Evolutionary conservation across 2,888 invertebrate species (phyloP).

Genomic region (Deladenus siricidicola): DNA sequence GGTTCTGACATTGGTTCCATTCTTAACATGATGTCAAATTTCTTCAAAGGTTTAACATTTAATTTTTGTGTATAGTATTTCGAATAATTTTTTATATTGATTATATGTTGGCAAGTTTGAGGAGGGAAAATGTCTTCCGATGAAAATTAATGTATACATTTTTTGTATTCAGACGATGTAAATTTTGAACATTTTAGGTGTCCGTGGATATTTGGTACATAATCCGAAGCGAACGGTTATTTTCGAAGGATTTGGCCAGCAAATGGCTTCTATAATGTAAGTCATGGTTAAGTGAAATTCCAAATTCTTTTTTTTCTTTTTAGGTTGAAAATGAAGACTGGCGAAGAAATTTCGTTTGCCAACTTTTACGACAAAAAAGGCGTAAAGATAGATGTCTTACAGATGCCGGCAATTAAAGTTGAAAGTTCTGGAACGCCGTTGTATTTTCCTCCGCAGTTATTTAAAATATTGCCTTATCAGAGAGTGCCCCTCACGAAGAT

Average conservation of each 20-base stretch:
- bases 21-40: no score
- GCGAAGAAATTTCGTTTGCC: neutral
- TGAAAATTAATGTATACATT: no score
- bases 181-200: conserved; percentile 12
- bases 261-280: conserved; percentile 6
- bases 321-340: conserved; percentile 5
- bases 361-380: conserved; percentile 9
- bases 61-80: no score
- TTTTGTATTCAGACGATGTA: neutral
- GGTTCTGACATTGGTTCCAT: no score
- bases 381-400: conserved; percentile 1
- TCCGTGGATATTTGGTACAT: conserved; percentile 21
- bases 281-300: neutral
- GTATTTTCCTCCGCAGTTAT: neutral
- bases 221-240: conserved; percentile 14
- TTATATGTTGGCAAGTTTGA: neutral
- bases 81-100: neutral
- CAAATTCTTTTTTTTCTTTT: neutral
- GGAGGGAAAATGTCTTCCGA: no score
- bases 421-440: neutral
- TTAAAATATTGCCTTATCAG: conserved; percentile 14
- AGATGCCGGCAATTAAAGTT: conserved; percentile 18
- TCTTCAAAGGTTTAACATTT: no score
- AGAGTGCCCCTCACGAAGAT: conserved; percentile 25
- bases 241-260: conserved; percentile 2